Base-by-base conservation (phyloP, 2,797 vertebrate species). In the Danio choprae region DNA sequence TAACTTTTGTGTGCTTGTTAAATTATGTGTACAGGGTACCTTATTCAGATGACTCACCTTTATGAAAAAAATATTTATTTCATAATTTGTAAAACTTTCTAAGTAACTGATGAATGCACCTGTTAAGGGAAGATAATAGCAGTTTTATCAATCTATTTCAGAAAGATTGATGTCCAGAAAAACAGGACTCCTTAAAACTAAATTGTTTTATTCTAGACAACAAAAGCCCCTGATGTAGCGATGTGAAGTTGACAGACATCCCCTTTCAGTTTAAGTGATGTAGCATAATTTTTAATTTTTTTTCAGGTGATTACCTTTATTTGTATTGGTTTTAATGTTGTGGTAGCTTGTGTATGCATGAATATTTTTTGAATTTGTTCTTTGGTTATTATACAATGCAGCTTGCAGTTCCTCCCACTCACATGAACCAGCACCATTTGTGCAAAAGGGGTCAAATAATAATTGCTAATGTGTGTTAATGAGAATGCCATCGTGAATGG, bases 391-490 rank as follows among this genome's bases (percentile, higher is more conserved):
- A 67, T 7, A 16, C 13, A 29, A 48, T 29, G 29, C 29, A 29
- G 29, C 29, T 43, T 63, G 60, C 5, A 1, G 0, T 63, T 43
- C 5, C 38, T 40, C 9, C 5, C 60, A 63, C 9, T 16, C 38
- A 18, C n/a, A n/a, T 9, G 60, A 63, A 18, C 38, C 38, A 63
- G 60, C 60, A 40, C 36, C 9, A 63, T 41, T 63, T 63, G 67
- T 40, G 15, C 6, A 70, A 70, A 53, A 18, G 59, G 59, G 4
- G 8, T 41, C 29, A 29, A 41, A n/a, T 59, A 40, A 10, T 40
- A 62, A 22, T 29, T n/a, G 29, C 48, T 11, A 11, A n/a, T 16
- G 5, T 68, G 48, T 40, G 12, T 53, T n/a, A 29, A 44, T 29
- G 4, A 10, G 43, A 67, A 48, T 48, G 64, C 4, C 12, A 15